Evolutionary conservation across 2,888 invertebrate genomes (phyloP), one percentile per base, ranked within the genome.

Genomic region (Stenoptilia bipunctidactyla): DNA sequence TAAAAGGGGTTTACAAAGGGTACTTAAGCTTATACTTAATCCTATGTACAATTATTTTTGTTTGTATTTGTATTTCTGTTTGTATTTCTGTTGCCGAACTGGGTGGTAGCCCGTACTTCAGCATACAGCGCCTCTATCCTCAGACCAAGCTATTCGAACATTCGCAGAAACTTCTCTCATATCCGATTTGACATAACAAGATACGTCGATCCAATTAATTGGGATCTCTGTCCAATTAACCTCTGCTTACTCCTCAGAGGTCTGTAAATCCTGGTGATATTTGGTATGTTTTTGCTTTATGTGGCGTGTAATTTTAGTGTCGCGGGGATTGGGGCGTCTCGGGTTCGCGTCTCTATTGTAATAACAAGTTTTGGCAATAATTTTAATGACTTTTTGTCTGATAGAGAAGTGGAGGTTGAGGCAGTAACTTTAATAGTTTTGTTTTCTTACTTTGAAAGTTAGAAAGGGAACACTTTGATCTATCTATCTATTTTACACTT

Each of bases 261-360:
- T 42, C 35, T 35, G 30, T 39, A 37, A 41, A 35, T 34, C 27
- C 36, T 41, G 41, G 42, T 41, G 45, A 33, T 44, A 49, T 66
- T 62, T 63, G 77, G 77, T 74, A 77, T 83, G 80, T 83, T 84
- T 83, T 84, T 83, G 77, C 70, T 85, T 83, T 83, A 83, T 83
- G 80, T 68, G 57, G 70, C 80, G 82, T 85, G 77, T 77, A 85
- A 84, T 83, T 80, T 82, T 82, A 82, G 66, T 58, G 76, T 65
- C 73, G 62, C 61, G 59, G 61, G 62, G 63, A 61, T 55, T 59
- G 54, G 55, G 59, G 61, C 40, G 54, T 52, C 51, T 54, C 56
- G 47, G 52, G 53, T 6, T 8, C n/a, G 30, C 30, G 4, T 3
- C n/a, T 30, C 2, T 30, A 12, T 3, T 51, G 52, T 51, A 55